phyloP scores from a whole-genome alignment of 2,113 vertebrate genomes.

The Collichthys lucidus region DNA sequence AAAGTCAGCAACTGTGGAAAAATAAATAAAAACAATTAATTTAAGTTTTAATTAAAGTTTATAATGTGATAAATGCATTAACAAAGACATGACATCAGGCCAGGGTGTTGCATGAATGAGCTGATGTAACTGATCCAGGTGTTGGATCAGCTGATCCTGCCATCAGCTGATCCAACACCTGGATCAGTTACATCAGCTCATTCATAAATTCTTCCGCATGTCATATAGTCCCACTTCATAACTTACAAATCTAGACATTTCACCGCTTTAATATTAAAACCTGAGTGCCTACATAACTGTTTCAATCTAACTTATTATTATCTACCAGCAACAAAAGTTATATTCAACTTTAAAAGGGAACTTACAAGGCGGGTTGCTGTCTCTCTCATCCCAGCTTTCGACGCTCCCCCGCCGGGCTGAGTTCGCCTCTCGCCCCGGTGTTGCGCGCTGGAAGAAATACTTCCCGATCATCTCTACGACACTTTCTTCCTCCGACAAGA shows the following conservation, averaged over 20 bases:
- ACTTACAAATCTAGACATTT: too few species aligned
- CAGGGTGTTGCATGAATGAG: too few species aligned
- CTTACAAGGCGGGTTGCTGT: conserved; percentile 69
- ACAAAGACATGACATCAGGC: neutral
- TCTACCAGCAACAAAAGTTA: neutral
- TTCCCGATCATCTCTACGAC: conserved; percentile 71
- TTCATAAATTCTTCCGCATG: neutral
- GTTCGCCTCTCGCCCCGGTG: conserved; percentile 18
- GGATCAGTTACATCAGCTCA: conserved; percentile 35
- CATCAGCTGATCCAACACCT: conserved; percentile 69
- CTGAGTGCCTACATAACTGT: too few species aligned
- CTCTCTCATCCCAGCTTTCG: conserved; percentile 71
- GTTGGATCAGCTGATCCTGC: neutral
- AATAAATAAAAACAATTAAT: neutral
- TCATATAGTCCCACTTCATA: neutral
- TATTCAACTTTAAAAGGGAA: neutral
- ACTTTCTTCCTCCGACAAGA: conserved; percentile 66
- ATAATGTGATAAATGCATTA: neutral
- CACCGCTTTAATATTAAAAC: too few species aligned
- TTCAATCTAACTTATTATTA: neutral
- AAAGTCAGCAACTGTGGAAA: conserved; percentile 31
- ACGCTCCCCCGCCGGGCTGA: conserved; percentile 68
- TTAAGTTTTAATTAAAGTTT: too few species aligned
- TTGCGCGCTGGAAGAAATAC: conserved; percentile 57
- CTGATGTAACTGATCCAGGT: too few species aligned